Conservation (phyloP, 2,888 invertebrate genomes). For the Entomobrya multifasciata region DNA sequence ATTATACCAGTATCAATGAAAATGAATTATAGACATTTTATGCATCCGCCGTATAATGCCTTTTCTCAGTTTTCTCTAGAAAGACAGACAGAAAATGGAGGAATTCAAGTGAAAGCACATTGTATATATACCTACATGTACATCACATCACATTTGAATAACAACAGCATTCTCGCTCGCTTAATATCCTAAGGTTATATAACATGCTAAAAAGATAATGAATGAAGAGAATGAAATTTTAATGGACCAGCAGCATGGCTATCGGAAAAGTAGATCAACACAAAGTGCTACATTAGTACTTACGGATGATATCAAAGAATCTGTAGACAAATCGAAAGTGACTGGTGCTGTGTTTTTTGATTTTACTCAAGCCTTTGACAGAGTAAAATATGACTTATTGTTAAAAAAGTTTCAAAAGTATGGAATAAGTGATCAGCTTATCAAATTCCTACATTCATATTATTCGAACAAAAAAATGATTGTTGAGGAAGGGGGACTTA, state of each 20-base stretch:
- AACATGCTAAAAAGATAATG: no score
- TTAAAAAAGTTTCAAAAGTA: background rate
- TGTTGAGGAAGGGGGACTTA: background rate
- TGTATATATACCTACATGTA: no score
- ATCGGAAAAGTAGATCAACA: background rate
- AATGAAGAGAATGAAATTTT: conserved; percentile 16
- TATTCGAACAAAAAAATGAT: conserved; percentile 33
- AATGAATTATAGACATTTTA: no score
- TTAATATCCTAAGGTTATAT: no score
- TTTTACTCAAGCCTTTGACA: conserved; percentile 39
- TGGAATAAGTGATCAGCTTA: background rate
- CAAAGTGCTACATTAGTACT: background rate
- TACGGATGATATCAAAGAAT: conserved; percentile 12
- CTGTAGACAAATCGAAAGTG: background rate
- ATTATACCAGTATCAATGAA: no score
- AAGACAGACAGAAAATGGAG: no score
- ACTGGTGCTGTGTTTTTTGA: conserved; percentile 50
- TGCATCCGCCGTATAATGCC: no score
- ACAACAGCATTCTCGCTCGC: no score
- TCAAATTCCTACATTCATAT: conserved; percentile 25
- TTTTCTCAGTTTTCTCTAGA: no score
- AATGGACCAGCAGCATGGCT: conserved; percentile 18
- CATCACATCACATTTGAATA: no score
- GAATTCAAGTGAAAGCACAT: no score
- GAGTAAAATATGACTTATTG: background rate